Conservation (phyloP, 2,113 vertebrate genomes). For the Hippocampus guttulatus region DNA sequence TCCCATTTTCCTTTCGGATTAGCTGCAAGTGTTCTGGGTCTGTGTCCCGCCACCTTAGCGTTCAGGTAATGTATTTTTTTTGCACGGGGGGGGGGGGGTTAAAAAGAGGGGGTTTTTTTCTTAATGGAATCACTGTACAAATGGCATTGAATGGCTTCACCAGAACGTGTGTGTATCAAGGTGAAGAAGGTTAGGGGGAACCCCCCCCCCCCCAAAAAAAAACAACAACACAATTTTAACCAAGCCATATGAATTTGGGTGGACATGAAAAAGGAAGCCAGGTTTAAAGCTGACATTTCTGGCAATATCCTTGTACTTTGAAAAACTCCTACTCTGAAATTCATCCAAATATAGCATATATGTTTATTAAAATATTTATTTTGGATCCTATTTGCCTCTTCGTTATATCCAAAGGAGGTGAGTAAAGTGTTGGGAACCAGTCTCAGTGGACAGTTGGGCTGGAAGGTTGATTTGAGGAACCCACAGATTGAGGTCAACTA, state of each 20-base stretch:
- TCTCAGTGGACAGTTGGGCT: constrained; percentile 76
- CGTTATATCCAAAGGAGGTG: constrained; percentile 68
- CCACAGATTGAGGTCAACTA: constrained; percentile 80
- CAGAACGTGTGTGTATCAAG: no score
- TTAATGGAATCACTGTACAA: neutral
- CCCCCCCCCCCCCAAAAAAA: no score
- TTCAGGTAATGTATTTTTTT: constrained; percentile 73
- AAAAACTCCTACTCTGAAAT: neutral
- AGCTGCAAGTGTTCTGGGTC: constrained; percentile 85
- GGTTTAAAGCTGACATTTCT: no score
- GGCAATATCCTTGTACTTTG: no score
- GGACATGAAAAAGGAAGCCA: no score
- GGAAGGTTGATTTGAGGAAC: constrained; percentile 79
- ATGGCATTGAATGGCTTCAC: neutral
- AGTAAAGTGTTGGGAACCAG: constrained; percentile 76
- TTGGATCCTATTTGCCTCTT: neutral
- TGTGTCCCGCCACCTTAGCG: constrained; percentile 66
- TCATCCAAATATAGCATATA: neutral
- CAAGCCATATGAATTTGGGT: no score
- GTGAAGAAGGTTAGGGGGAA: no score
- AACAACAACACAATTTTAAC: no score
- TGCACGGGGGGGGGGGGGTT: no score
- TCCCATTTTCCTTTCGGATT: constrained; percentile 75
- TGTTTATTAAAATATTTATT: neutral
- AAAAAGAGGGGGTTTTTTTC: neutral